Evolutionary conservation across 2,797 vertebrate species (phyloP), one percentile per base, ranked within the genome.

Genomic region (Sphenopsis melanotis): DNA sequence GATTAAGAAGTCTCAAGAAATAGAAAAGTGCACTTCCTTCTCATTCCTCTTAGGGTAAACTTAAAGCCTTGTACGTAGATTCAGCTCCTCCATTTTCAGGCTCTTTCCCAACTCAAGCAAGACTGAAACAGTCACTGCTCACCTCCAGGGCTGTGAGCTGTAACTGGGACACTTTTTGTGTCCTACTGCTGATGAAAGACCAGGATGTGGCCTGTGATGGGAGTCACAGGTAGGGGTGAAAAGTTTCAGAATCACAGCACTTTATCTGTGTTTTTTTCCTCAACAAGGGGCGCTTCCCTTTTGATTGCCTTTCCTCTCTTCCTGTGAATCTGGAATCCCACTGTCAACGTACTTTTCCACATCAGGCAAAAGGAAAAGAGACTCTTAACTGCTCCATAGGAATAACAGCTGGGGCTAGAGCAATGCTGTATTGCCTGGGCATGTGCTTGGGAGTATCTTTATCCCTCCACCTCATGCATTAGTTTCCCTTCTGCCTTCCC

Each of bases 171-270:
- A 11, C 7, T 24, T 52, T 29, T 80, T 60, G 29, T 68, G 53
- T 68, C 53, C 50, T 24, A 12, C 50, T 68, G 52, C 13, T 57
- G 32, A 3, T 32, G 37, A 50, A 66, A 88, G 30, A 2, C 9
- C 59, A 69, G 80, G 66, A 30, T 0, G 0, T 30, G 34, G 15
- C 21, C 47, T 71, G 46, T 2, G 7, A 8, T 5, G 12, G n/a
- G 17, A 68, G 41, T 10, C 42, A 39, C 11, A 29, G 56, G 16
- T 0, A 17, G 27, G 10, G 19, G 15, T 2, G 10, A 57, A 82
- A 27, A 0, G 0, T 76, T 75, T 55, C 3, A 3, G 13, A 49
- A 55, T 44, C 21, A 30, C 15, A 55, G 5, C 9, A 12, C 9
- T 53, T 36, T 1, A 12, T n/a, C 6, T 11, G 18, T 70, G 83